Evolutionary conservation across 2,888 invertebrate genomes (phyloP).

Genomic region (Clostera curtula): DNA sequence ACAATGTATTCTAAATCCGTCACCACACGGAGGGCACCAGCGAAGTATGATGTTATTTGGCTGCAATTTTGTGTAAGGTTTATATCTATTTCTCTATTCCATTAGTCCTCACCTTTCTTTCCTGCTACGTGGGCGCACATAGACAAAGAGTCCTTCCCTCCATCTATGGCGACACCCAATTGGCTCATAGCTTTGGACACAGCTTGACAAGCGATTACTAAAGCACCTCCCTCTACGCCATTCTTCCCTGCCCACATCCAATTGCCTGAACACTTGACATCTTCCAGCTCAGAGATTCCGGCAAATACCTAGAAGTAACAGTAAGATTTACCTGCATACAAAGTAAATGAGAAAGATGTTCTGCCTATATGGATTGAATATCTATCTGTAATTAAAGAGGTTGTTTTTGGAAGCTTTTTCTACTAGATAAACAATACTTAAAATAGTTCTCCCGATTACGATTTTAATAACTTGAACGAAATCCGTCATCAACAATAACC

Average conservation of each 20-base stretch:
- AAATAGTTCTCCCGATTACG: neutral
- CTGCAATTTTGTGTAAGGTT: no score
- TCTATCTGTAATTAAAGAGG: no score
- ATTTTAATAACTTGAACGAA: neutral
- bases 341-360: no score
- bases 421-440: neutral
- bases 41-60: no score
- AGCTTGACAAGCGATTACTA: conserved; percentile 90
- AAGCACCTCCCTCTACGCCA: conserved; percentile 91
- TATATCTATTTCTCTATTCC: neutral
- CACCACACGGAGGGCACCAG: no score
- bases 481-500: no score
- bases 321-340: no score
- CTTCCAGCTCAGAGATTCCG: conserved; percentile 79
- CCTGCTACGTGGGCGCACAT: conserved; percentile 93
- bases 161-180: conserved; percentile 92
- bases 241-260: conserved; percentile 99
- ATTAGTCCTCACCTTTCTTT: conserved; percentile 51
- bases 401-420: no score
- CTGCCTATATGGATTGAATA: no score
- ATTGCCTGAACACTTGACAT: conserved; percentile 99
- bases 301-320: conserved; percentile 80
- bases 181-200: conserved; percentile 89
- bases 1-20: no score
- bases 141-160: conserved; percentile 97